Conservation (phyloP, 2,113 vertebrate genomes). For the Phylloscopus trochiloides region DNA sequence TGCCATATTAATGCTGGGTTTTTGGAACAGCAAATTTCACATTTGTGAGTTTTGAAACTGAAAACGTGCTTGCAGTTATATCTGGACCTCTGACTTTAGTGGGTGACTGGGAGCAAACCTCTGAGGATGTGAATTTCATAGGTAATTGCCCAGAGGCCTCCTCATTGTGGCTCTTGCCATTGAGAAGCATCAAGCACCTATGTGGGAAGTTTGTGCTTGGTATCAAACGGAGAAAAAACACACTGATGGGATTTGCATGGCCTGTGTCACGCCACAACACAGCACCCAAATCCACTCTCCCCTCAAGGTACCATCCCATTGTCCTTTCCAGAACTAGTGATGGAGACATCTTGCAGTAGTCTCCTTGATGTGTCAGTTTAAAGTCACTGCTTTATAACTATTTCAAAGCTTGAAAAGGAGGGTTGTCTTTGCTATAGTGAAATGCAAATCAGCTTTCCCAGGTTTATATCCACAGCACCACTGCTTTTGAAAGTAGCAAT, state of each 20-base stretch:
- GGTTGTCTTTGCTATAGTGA: background rate
- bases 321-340: background rate
- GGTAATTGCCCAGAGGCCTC: background rate
- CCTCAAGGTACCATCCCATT: background rate
- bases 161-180: background rate
- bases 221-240: background rate
- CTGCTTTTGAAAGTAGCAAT: background rate
- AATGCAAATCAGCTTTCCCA: background rate
- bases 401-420: background rate
- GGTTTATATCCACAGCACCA: background rate
- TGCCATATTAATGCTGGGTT: background rate
- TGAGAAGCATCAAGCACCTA: background rate
- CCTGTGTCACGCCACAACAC: fast-evolving
- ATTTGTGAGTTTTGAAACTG: background rate
- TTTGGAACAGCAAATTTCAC: background rate
- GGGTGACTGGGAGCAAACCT: background rate
- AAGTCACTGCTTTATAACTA: background rate
- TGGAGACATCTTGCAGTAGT: background rate
- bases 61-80: background rate
- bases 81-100: background rate
- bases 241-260: background rate
- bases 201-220: background rate
- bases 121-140: background rate
- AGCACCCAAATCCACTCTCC: background rate
- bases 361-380: background rate